Conservation (phyloP, 2,888 invertebrate species). For the Petrolisthes manimaculis region DNA sequence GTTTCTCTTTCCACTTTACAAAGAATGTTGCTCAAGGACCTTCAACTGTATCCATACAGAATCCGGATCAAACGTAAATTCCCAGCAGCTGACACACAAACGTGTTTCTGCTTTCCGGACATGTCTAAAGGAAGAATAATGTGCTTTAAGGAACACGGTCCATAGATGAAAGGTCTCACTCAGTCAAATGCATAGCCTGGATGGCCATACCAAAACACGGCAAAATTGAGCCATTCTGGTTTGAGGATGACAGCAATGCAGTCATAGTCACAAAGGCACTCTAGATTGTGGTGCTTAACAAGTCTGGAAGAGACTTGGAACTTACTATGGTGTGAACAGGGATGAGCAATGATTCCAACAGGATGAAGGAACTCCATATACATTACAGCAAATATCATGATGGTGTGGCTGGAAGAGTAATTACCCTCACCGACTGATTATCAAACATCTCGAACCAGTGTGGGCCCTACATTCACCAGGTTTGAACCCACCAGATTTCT, state of each 20-base stretch:
- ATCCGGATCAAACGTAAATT: conserved; percentile 27
- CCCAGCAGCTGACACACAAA: conserved; percentile 12
- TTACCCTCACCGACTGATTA: not conserved
- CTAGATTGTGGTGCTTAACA: not conserved
- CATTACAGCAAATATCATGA: not conserved
- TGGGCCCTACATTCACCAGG: not conserved
- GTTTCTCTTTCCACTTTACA: not conserved
- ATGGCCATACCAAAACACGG: conserved; percentile 48
- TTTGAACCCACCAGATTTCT: not conserved
- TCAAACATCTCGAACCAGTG: not conserved
- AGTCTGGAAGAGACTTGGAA: conserved; percentile 6
- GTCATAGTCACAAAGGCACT: too few species aligned
- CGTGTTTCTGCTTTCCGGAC: conserved; percentile 49
- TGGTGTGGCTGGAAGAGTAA: not conserved
- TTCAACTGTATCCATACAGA: conserved; percentile 14
- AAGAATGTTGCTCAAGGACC: conserved; percentile 1
- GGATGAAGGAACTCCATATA: conserved; percentile 2
- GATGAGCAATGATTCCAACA: conserved; percentile 12
- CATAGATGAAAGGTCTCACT: conserved; percentile 19
- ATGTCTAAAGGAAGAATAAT: conserved; percentile 51
- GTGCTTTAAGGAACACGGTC: conserved; percentile 35
- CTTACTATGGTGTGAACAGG: not conserved
- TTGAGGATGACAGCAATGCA: too few species aligned
- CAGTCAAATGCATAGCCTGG: conserved; percentile 54
- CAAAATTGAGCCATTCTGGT: conserved; percentile 28